Percentiles rank a stretch among this genome's conserved stretches.
Conservation (phyloP, 2,888 invertebrate species). For the Biston stratarius region DNA sequence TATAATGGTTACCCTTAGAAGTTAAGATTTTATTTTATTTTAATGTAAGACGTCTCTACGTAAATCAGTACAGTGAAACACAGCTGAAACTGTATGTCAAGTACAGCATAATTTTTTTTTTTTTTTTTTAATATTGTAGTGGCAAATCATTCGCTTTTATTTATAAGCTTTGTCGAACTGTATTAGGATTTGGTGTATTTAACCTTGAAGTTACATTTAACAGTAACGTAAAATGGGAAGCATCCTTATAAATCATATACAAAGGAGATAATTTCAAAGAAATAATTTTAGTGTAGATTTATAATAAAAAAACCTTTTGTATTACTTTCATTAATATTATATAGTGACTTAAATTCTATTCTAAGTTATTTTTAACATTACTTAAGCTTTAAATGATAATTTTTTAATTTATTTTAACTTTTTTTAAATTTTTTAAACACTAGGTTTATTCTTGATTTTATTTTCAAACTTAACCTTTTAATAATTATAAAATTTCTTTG, state of each 20-base stretch:
- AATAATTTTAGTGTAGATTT: background rate
- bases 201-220: background rate
- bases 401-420: background rate
- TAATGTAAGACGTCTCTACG: background rate
- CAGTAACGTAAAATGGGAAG: too few species aligned
- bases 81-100: background rate
- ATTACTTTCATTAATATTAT: background rate
- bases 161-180: background rate
- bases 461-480: background rate
- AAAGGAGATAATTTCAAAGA: background rate
- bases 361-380: background rate
- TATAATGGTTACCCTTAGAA: slow-evolving; percentile 44
- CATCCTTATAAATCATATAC: background rate
- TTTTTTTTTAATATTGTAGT: background rate
- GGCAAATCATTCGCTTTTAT: too few species aligned
- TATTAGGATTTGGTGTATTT: background rate
- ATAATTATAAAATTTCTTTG: background rate
- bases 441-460: background rate
- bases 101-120: background rate
- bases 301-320: background rate
- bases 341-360: background rate
- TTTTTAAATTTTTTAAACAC: too few species aligned
- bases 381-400: background rate
- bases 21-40: slow-evolving; percentile 19
- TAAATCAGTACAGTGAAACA: too few species aligned